Evolutionary conservation across 1,140 invertebrate species (phyloP), one percentile per base, ranked within the genome.

Genomic region (Bombus superbus): DNA sequence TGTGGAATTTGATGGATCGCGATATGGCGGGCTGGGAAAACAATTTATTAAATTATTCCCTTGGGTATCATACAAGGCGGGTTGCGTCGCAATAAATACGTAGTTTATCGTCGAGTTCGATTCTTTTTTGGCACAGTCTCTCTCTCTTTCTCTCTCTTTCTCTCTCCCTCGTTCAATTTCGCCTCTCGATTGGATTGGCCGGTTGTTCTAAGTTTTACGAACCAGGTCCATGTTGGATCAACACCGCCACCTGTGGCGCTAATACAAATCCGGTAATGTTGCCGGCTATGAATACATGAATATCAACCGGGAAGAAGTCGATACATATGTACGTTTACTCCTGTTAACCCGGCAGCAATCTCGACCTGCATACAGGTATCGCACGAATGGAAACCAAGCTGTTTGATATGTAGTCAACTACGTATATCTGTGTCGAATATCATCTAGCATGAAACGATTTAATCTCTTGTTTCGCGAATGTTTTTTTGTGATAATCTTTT

Each of bases 181-280:
- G 47, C 15, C 22, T 68, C 32, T 11, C 66, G 84, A 85, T 74
- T 81, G 78, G 78, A 85, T 76, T 47, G 71, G 78, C 59, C 71
- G 81, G 74, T 86, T 86, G 88, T 86, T 72, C 88, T 86, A 89
- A 89, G 80, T 89, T 89, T 89, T 86, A 86, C 81, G 77, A 59
- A 89, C 81, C 62, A 62, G 86, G 53, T 68, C 81, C 62, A 81
- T 68, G 72, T 83, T 72, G 81, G 86, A 89, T 89, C 84, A 89
- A 89, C 88, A 80, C 68, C 85, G 53, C 88, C 88, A 89, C 88
- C 88, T 89, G 88, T 89, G 87, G 88, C 88, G 85, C 85, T 89
- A 89, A 89, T 89, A 88, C 81, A 86, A 83, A 86, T 81, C 86
- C 81, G 78, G 87, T 83, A 89, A 89, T 86, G 85, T 89, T 89